phyloP scores from a whole-genome alignment of 2,113 vertebrate genomes.

The Eclectus roratus region DNA sequence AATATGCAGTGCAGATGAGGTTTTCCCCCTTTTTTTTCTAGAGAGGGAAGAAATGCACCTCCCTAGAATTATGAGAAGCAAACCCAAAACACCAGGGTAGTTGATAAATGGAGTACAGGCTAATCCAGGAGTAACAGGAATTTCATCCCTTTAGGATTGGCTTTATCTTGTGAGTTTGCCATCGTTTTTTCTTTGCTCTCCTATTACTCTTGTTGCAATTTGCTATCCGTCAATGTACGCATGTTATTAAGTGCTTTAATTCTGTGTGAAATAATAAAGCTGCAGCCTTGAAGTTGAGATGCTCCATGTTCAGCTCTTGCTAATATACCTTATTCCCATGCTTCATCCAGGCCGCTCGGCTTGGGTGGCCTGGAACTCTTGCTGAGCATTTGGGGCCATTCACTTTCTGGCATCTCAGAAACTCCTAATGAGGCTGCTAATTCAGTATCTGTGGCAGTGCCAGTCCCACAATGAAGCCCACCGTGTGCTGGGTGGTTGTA shows the following conservation, averaged over 20 bases:
- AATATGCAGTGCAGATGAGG: neutral
- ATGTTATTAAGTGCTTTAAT: neutral
- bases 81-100: neutral
- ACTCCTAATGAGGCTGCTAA: fast-evolving
- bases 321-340: neutral
- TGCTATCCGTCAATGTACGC: neutral
- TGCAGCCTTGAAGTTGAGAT: neutral
- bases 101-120: neutral
- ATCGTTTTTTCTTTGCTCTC: neutral
- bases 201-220: neutral
- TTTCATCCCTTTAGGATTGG: neutral
- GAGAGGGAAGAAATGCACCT: neutral
- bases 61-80: neutral
- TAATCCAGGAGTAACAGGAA: neutral
- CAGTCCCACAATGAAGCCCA: fast-evolving
- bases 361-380: neutral
- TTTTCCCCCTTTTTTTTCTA: neutral
- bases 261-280: neutral
- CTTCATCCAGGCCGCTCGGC: neutral
- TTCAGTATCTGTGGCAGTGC: fast-evolving
- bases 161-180: neutral
- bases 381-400: neutral
- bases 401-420: neutral
- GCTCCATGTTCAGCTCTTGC: neutral
- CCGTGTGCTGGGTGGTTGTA: fast-evolving